Evolutionary conservation across 1,140 invertebrate species (phyloP).

Genomic region (Aphelenchoides fujianensis): DNA sequence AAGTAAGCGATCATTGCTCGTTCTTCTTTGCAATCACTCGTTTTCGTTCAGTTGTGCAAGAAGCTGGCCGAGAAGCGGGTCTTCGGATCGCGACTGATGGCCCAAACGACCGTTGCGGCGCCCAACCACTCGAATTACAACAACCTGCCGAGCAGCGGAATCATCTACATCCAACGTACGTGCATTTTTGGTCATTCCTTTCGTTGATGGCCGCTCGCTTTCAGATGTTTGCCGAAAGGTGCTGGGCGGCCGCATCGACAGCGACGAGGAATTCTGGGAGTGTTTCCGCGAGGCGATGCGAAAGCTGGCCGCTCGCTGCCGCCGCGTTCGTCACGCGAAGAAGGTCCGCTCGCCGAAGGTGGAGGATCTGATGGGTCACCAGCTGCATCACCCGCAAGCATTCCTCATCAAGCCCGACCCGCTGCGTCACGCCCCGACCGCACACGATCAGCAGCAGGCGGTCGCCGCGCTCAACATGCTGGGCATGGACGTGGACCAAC

Average conservation of each 20-base stretch:
- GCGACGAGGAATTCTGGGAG: constrained; percentile 52
- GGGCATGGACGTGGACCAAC: constrained; percentile 1
- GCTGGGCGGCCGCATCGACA: constrained; percentile 30
- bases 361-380: constrained; percentile 2
- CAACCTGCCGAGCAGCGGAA: constrained; percentile 40
- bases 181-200: neutral
- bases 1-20: no score
- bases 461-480: neutral
- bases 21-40: no score
- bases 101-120: constrained; percentile 44
- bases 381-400: neutral
- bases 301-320: constrained; percentile 41
- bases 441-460: neutral
- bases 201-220: constrained; percentile 9
- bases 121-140: constrained; percentile 52
- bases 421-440: neutral
- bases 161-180: constrained; percentile 49
- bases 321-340: constrained; percentile 18
- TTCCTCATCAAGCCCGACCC: constrained; percentile 3
- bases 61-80: constrained; percentile 49
- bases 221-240: constrained; percentile 54
- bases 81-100: constrained; percentile 40
- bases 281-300: constrained; percentile 51
- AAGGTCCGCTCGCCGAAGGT: constrained; percentile 18
- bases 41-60: constrained; percentile 50